A percentile compares a stretch with the other conserved stretches of the same genome.
Conservation (phyloP, 2,797 vertebrate genomes). For the Sebastes goodei region DNA sequence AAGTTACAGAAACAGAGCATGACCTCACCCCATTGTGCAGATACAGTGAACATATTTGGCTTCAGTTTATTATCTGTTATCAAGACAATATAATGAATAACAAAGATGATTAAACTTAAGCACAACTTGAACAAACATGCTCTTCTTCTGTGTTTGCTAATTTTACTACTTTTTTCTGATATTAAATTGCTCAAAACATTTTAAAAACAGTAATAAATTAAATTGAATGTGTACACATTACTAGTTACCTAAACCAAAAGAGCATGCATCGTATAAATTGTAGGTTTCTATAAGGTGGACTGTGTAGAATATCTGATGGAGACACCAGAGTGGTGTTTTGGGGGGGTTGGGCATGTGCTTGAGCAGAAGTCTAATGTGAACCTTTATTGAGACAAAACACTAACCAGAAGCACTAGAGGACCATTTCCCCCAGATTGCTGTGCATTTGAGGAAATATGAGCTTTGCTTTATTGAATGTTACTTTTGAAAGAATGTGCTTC, state of each 20-base stretch:
- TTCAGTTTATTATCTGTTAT: background rate
- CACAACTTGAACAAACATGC: background rate
- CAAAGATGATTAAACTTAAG: background rate
- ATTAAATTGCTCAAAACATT: background rate
- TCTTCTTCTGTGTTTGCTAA: background rate
- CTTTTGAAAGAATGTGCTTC: constrained; percentile 29
- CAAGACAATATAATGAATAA: background rate
- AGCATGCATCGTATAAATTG: background rate
- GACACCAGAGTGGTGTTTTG: background rate
- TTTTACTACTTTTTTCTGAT: background rate
- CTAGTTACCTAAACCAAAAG: background rate
- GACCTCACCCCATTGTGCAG: background rate
- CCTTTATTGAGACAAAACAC: constrained; percentile 68
- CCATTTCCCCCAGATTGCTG: constrained; percentile 57
- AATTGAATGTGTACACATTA: background rate
- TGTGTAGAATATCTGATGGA: constrained; percentile 3
- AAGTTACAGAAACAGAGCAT: background rate
- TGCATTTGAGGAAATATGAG: constrained; percentile 66
- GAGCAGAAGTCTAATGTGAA: constrained; percentile 24
- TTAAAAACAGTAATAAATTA: background rate
- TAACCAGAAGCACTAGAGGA: constrained; percentile 52
- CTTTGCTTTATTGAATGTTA: constrained; percentile 47
- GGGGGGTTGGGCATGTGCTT: constrained; percentile 2
- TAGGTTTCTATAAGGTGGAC: background rate
- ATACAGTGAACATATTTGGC: background rate